A percentile compares a stretch with the other conserved stretches of the same genome.
Evolutionary conservation across 2,113 vertebrate species (phyloP).

Genomic region (Scophthalmus maximus): DNA sequence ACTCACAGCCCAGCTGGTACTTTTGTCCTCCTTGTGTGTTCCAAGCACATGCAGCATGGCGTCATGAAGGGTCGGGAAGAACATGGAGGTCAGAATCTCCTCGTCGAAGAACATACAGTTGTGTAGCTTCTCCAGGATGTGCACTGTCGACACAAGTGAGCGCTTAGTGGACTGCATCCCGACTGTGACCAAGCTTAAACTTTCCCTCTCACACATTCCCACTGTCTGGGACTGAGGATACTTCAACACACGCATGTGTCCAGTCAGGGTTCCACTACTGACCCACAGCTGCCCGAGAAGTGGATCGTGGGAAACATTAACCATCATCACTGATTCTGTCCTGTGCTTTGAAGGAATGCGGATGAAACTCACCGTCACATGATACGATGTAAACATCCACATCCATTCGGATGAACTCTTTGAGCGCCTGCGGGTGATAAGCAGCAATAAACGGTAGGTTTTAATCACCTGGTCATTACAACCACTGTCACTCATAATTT

Average conservation of each 20-base stretch:
- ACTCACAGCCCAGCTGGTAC: constrained; percentile 13
- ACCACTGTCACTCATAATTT: neutral
- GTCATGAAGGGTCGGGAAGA: constrained; percentile 90
- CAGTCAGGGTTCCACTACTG: neutral
- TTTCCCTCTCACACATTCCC: too few relatives aligned
- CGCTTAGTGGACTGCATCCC: neutral
- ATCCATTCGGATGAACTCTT: constrained; percentile 87
- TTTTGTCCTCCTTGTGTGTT: constrained; percentile 69
- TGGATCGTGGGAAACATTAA: neutral
- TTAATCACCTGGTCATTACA: neutral
- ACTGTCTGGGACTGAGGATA: too few relatives aligned
- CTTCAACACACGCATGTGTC: neutral
- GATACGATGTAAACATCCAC: constrained; percentile 90
- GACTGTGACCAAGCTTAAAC: too few relatives aligned
- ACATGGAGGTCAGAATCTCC: constrained; percentile 87
- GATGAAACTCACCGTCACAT: constrained; percentile 86
- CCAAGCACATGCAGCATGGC: constrained; percentile 85
- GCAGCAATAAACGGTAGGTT: neutral
- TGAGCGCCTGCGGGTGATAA: constrained; percentile 82
- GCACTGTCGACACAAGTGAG: constrained; percentile 71
- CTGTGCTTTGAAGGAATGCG: constrained; percentile 68
- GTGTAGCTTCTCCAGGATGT: constrained; percentile 87
- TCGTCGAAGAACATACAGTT: constrained; percentile 89
- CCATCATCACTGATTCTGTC: constrained; percentile 53
- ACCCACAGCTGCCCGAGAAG: neutral